Percentiles rank a stretch among this genome's conserved stretches.
Conservation (phyloP, 2,797 vertebrate genomes). For the Sebastes aleutianus region DNA sequence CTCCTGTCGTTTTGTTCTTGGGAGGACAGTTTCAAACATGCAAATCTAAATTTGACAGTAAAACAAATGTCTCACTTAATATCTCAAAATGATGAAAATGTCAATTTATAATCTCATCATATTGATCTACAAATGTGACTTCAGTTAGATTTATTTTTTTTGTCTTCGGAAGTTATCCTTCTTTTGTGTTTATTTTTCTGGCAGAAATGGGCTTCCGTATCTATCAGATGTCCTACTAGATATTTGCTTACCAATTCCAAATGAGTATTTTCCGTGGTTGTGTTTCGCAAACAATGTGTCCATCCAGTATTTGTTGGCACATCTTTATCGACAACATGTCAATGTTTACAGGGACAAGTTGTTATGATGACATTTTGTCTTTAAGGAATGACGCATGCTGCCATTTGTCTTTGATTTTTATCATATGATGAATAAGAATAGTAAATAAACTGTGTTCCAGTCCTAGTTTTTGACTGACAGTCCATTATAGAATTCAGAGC, state of each 20-base stretch:
- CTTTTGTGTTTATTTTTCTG: not conserved
- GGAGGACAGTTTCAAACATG: not conserved
- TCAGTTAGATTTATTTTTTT: not conserved
- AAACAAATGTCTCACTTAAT: not conserved
- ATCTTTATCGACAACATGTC: not conserved
- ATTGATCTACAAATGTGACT: not conserved
- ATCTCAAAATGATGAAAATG: not conserved
- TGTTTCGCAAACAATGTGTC: not conserved
- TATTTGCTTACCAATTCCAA: not conserved
- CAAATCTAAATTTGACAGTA: not conserved
- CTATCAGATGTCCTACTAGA: not conserved
- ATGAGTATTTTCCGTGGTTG: not conserved
- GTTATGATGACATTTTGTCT: not conserved
- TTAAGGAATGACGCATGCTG: not conserved
- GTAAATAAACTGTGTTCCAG: not conserved
- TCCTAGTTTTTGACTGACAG: not conserved
- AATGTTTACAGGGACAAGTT: not conserved
- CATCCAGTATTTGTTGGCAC: not conserved
- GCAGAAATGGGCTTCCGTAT: not conserved
- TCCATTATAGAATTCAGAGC: not conserved
- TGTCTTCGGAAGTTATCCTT: not conserved
- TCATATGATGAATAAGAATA: not conserved
- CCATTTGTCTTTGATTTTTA: not conserved
- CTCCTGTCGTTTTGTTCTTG: not conserved
- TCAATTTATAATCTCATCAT: not conserved